These are phyloP conservation scores for Mesocricetus auratus DNA, from an alignment of 2,113 vertebrate genomes.

Conservation along the genomic window DNA sequence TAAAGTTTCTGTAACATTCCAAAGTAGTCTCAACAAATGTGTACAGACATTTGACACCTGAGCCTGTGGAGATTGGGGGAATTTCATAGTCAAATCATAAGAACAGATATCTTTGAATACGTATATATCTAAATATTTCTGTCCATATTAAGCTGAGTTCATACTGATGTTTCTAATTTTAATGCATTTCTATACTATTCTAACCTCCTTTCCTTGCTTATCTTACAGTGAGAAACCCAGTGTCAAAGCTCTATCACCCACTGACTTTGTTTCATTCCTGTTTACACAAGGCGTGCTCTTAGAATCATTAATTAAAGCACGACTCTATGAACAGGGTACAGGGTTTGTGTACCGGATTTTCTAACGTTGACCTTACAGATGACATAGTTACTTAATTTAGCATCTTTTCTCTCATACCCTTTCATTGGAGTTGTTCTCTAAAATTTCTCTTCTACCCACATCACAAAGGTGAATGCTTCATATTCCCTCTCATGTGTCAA, in stretches of 20 bases:
- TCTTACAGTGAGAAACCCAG: background rate
- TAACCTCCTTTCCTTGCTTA: background rate
- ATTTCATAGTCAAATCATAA: background rate
- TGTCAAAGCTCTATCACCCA: background rate
- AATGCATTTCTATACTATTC: background rate
- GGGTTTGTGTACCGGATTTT: background rate
- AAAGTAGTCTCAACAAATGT: background rate
- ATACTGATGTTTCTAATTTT: background rate
- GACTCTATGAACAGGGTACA: background rate
- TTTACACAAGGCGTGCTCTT: too few relatives aligned
- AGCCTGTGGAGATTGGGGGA: background rate
- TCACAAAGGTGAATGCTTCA: background rate
- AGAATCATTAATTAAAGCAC: background rate
- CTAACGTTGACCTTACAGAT: background rate
- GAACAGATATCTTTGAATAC: background rate
- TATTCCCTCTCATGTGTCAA: background rate
- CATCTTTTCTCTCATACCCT: background rate
- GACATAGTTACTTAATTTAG: background rate
- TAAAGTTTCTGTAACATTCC: background rate
- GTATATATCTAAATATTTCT: background rate
- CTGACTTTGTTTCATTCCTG: background rate
- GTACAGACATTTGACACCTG: background rate
- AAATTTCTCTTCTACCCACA: background rate
- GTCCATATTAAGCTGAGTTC: background rate
- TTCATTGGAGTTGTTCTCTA: background rate